Evolutionary conservation across 1,140 invertebrate genomes (phyloP).

Genomic region (Chironomus striatipennis): DNA sequence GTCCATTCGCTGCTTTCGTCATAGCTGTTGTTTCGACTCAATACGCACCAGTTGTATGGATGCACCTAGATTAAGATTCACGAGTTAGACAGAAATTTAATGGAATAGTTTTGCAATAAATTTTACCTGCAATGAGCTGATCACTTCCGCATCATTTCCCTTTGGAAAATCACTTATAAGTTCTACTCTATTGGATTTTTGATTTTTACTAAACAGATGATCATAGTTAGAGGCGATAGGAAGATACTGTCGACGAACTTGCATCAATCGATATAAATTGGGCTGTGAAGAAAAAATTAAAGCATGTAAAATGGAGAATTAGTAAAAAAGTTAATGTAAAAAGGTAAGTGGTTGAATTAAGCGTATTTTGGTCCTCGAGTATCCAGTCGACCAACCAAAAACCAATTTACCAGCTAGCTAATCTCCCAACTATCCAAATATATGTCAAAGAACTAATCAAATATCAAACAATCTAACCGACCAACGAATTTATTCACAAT

Average conservation of each 20-base stretch:
- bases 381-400: too few relatives aligned
- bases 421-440: too few relatives aligned
- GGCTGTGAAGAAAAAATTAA: slow-evolving; percentile 53
- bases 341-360: too few relatives aligned
- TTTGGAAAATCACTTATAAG: slow-evolving; percentile 82
- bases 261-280: slow-evolving; percentile 83
- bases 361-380: too few relatives aligned
- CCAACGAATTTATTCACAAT: too few relatives aligned
- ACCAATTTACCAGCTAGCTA: too few relatives aligned
- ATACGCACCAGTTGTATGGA: slow-evolving; percentile 81
- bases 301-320: too few relatives aligned
- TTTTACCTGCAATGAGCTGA: slow-evolving; percentile 73
- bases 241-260: slow-evolving; percentile 69
- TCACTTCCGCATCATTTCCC: slow-evolving; percentile 78
- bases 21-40: slow-evolving; percentile 77
- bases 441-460: too few relatives aligned
- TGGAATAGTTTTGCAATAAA: too few relatives aligned
- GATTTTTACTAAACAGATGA: slow-evolving; percentile 63
- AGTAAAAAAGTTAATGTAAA: too few relatives aligned
- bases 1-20: slow-evolving; percentile 88
- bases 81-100: too few relatives aligned
- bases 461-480: too few relatives aligned
- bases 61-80: slow-evolving; percentile 66
- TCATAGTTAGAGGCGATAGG: slow-evolving; percentile 69
- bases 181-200: slow-evolving; percentile 76